Percentiles rank a stretch among this genome's conserved stretches.
These are phyloP conservation scores for Pseudopodoces humilis DNA, from an alignment of 2,113 vertebrate genomes.

Conservation along the genomic window DNA sequence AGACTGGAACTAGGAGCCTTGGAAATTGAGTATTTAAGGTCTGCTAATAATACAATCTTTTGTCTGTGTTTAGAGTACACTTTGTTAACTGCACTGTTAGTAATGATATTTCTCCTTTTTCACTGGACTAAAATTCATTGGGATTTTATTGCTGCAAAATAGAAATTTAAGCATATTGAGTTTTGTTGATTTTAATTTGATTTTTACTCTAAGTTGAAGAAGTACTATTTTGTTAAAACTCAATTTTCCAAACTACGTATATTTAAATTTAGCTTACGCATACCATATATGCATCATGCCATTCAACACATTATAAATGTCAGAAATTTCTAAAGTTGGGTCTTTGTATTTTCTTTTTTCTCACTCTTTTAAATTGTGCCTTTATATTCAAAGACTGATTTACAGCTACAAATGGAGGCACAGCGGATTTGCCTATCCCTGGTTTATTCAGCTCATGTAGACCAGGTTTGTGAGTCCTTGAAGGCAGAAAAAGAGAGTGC, in stretches of 20 bases:
- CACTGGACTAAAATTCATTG: background rate
- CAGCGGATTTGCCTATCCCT: slow-evolving; percentile 90
- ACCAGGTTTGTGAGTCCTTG: slow-evolving; percentile 80
- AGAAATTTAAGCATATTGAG: background rate
- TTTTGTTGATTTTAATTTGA: background rate
- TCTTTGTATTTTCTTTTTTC: background rate
- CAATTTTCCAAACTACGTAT: background rate
- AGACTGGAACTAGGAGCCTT: background rate
- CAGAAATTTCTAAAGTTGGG: background rate
- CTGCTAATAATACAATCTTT: background rate
- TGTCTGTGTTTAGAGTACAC: background rate
- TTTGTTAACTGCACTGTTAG: background rate
- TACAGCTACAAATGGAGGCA: slow-evolving; percentile 89
- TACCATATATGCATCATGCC: background rate
- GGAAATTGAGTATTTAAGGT: background rate
- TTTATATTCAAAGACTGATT: slow-evolving; percentile 79
- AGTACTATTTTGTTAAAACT: background rate
- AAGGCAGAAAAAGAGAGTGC: slow-evolving; percentile 75
- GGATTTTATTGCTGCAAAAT: background rate
- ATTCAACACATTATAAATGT: background rate
- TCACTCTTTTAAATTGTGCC: background rate
- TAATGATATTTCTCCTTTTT: background rate
- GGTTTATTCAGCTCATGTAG: slow-evolving; percentile 89
- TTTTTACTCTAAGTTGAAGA: background rate
- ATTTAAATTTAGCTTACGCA: background rate